Evolutionary conservation across 2,888 invertebrate species (phyloP).

Genomic region (Leptopilina myrica): DNA sequence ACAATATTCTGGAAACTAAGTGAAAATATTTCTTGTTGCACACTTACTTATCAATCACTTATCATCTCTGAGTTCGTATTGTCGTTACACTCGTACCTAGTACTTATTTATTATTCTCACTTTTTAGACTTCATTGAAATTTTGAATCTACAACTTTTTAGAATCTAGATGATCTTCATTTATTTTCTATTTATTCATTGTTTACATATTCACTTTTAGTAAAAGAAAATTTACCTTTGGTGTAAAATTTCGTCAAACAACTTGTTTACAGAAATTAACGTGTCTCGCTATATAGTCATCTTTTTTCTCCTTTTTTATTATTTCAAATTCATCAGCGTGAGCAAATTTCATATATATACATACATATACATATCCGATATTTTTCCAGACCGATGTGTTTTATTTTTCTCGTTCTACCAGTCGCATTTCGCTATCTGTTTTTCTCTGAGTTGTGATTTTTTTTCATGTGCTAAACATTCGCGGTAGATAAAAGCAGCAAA

Average conservation of each 20-base stretch:
- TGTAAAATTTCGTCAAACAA: neutral
- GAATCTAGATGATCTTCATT: too few species aligned
- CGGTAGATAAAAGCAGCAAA: neutral
- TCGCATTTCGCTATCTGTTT: neutral
- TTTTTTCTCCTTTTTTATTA: neutral
- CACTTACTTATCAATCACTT: too few species aligned
- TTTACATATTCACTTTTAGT: too few species aligned
- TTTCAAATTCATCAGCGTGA: neutral
- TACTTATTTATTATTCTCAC: too few species aligned
- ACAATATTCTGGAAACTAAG: too few species aligned
- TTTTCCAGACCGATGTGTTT: neutral
- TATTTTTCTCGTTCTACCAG: constrained; percentile 3
- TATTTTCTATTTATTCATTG: too few species aligned
- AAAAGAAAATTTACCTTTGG: too few species aligned
- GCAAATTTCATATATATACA: neutral
- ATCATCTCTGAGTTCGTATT: too few species aligned
- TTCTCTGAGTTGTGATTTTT: neutral
- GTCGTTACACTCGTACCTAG: too few species aligned
- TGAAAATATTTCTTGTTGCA: too few species aligned
- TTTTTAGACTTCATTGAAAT: too few species aligned
- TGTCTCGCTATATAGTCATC: neutral
- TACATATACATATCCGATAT: neutral
- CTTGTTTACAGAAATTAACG: neutral
- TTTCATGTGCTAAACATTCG: constrained; percentile 5
- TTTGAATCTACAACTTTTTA: too few species aligned